Base-by-base conservation (phyloP, 2,113 vertebrate genomes). In the Tyto alba region DNA sequence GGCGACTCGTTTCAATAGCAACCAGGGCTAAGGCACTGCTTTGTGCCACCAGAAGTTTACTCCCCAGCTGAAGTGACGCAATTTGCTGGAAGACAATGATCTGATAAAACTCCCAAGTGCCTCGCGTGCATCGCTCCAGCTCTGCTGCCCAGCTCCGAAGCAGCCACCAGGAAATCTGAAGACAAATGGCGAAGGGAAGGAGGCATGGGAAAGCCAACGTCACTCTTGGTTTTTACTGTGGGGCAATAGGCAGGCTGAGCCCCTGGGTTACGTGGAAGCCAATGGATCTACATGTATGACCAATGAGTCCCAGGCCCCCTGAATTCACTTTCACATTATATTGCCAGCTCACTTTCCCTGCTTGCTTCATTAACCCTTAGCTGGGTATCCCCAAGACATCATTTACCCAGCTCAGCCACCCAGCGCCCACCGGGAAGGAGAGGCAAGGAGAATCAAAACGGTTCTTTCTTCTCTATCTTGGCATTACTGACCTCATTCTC, bases 61-160 rank as follows among this genome's bases (percentile, higher is more conserved):
- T 89, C 56, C 5, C 16, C 76, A 84, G 95, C 76, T 90, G 83
- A 92, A 89, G 68, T 55, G 83, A 79, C 86, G 90, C 52, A 41
- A 78, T 75, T 86, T 81, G 41, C 68, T 84, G 74, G 76, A 45
- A 87, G 81, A 93, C 79, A 86, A 81, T 38, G 83, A 75, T 87
- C 48, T 76, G 77, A 89, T 91, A 85, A 87, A 93, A 50, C 7
- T 60, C 80, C 63, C 91, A 50, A 50, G 60, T 0, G 5, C 56
- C 59, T 80, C 74, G 30, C 0, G 7, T 5, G 3, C 50, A n/a
- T 75, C 0, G 0, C 77, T 53, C 55, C 0, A 1, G 56, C 64
- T 83, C 73, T 90, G 83, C 63, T 2, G 5, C 78, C 57, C 26
- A 16, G 88, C 81, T 88, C 66, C 1, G 0, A 48, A 87, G 77